These are phyloP conservation scores for Eremobia ochroleuca DNA, from an alignment of 2,888 invertebrate genomes.

Conservation along the genomic window DNA sequence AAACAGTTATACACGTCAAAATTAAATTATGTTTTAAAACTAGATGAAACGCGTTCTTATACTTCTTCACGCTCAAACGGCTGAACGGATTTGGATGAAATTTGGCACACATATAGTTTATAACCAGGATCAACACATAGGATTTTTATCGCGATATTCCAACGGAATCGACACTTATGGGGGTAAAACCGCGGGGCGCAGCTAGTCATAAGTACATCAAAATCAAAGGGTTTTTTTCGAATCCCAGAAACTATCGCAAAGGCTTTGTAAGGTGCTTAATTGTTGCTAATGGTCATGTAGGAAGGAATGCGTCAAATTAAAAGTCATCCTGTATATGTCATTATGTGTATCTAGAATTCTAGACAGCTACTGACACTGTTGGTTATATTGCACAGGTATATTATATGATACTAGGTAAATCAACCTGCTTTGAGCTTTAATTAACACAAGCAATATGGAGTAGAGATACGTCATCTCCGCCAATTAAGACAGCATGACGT, in stretches of 20 bases:
- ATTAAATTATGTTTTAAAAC: not conserved
- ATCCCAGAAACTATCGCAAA: too few relatives aligned
- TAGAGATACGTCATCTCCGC: conserved; percentile 38
- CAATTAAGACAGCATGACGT: conserved; percentile 40
- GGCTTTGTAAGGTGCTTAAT: too few relatives aligned
- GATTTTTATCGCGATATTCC: too few relatives aligned
- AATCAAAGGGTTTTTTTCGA: too few relatives aligned
- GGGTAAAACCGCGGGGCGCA: too few relatives aligned
- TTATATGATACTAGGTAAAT: not conserved
- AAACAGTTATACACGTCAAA: not conserved
- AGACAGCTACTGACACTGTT: not conserved
- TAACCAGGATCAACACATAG: too few relatives aligned
- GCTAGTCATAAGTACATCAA: too few relatives aligned
- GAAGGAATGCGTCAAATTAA: not conserved
- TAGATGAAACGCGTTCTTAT: too few relatives aligned
- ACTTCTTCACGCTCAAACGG: too few relatives aligned
- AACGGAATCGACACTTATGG: too few relatives aligned
- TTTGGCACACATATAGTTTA: too few relatives aligned
- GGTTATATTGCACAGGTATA: not conserved
- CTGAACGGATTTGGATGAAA: too few relatives aligned
- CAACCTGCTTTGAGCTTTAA: conserved; percentile 20
- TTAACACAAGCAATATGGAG: conserved; percentile 47
- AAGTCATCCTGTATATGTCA: not conserved
- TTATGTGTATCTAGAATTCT: not conserved
- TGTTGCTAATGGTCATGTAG: not conserved